Base-by-base conservation (phyloP, 37 sponge, comb jelly and placozoan genomes). In the Spongilla lacustris region DNA sequence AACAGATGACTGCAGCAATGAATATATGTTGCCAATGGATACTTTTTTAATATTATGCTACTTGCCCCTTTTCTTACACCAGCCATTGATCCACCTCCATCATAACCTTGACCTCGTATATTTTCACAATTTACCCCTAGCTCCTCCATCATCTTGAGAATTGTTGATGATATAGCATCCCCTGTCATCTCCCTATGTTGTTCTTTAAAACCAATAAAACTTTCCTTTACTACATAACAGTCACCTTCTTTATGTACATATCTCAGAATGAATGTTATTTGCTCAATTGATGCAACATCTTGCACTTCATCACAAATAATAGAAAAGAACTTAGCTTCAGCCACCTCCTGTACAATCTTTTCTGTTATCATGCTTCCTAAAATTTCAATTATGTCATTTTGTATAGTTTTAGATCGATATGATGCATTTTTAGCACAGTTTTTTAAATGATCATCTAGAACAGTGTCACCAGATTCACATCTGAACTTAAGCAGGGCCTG, bases 71-170 rank as follows among this genome's bases (percentile, higher is more conserved):
- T 72, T 71, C 74, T 72, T 71, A 68, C 41, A 67, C 89, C 89
- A 76, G 85, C 89, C 89, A 89, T 92, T 66, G 86, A 90, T 67
- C 76, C 89, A 77, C 90, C 83, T 50, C 89, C 89, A 84, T 89
- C 89, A 37, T 92, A 92, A 14, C 83, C 86, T 88, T 92, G 85
- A 34, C 84, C 46, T 46, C 8, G 46, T 46, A 46, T 46, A 69
- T 77, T 50, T 80, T 77, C 71, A 48, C 80, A 72, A 46, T 89
- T 80, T 34, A 89, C 74, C 34, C 83, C 90, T 76, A 82, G 80
- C 71, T 80, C 80, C 37, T 78, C 78, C 67, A n/a, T n/a, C n/a
- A n/a, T n/a, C n/a, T n/a, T n/a, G n/a, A n/a, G 86, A 66, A 36
- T 73, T 78, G 73, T 88, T 75, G 41, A 46, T 71, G 92, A 87